Evolutionary conservation across 2,797 vertebrate species (phyloP).

Genomic region (Coranthus polyacanthus): DNA sequence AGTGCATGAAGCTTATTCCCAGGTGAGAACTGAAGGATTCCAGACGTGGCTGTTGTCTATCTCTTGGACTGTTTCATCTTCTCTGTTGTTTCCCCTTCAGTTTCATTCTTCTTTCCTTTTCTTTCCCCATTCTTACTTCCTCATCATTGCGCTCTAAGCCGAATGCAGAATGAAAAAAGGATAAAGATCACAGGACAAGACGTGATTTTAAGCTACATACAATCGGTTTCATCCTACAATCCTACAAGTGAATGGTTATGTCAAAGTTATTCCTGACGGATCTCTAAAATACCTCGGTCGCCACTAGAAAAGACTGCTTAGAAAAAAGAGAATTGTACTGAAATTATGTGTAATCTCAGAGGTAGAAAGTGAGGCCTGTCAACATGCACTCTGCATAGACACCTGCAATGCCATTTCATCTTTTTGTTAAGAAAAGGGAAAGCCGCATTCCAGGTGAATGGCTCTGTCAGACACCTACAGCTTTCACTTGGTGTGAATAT

Average conservation of each 20-base stretch:
- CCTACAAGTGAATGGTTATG: neutral
- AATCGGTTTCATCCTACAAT: slow-evolving; percentile 1
- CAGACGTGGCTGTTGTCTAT: too few relatives aligned
- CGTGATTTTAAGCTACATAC: neutral
- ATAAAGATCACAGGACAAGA: slow-evolving; percentile 7
- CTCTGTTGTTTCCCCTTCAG: neutral
- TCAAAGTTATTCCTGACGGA: neutral
- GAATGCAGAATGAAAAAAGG: slow-evolving; percentile 4
- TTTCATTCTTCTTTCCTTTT: neutral
- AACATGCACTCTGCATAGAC: neutral
- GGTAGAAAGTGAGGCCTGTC: neutral
- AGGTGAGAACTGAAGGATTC: too few relatives aligned
- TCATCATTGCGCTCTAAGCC: too few relatives aligned
- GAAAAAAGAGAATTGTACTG: neutral
- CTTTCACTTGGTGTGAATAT: neutral
- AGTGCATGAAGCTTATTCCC: too few relatives aligned
- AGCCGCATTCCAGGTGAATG: neutral
- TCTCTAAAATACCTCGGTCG: neutral
- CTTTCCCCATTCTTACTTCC: neutral
- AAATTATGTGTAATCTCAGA: slow-evolving; percentile 12
- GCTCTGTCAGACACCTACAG: neutral
- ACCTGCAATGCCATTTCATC: neutral
- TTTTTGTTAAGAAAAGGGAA: neutral
- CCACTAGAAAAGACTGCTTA: neutral
- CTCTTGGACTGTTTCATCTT: neutral